Base-by-base conservation (phyloP, 2,113 vertebrate genomes). In the Pygoscelis adeliae region DNA sequence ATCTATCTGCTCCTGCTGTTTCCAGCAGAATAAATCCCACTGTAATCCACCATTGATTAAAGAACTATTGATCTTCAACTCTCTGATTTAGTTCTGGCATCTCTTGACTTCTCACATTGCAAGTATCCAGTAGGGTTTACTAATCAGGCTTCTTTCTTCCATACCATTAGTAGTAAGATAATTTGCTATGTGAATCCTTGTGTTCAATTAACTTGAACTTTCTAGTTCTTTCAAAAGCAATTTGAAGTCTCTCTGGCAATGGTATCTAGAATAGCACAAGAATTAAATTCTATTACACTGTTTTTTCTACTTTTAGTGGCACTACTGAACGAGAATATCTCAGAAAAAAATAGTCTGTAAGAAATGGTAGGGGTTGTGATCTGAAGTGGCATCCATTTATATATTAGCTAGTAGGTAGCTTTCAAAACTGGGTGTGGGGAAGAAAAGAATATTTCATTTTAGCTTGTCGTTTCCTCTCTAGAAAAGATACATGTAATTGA, bases 1-100 rank as follows among this genome's bases (percentile, higher is more conserved):
- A 89, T 93, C 94, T 94, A 91, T 95, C 87, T 92, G 66, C 73
- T 76, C 92, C 95, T 66, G 61, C 84, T 87, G 71, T 66, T 96
- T 95, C 76, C 93, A 95, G 70, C n/a, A 79, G 91, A 96, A 92
- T 79, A 96, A 95, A 93, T 94, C 95, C 88, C 63, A 63, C 59
- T 79, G 73, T 89, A 96, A 95, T 95, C 95, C 87, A 90, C 80
- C 69, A 91, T 93, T 97, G 95, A 96, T 97, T 97, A 96, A 97
- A 97, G 94, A 89, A 89, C 97, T 93, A 96, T 96, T 95, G 96
- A 97, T 97, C 96, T 95, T 96, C 93, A 92, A 81, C 79, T 92
- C 83, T 91, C 89, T 91, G 90, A 84, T 97, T 95, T 83, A 96
- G 82, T 94, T 94, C 83, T 94, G 87, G 74, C 92, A 89, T 83